Evolutionary conservation across 2,113 vertebrate genomes (phyloP).

Genomic region (Myiozetetes cayanensis): DNA sequence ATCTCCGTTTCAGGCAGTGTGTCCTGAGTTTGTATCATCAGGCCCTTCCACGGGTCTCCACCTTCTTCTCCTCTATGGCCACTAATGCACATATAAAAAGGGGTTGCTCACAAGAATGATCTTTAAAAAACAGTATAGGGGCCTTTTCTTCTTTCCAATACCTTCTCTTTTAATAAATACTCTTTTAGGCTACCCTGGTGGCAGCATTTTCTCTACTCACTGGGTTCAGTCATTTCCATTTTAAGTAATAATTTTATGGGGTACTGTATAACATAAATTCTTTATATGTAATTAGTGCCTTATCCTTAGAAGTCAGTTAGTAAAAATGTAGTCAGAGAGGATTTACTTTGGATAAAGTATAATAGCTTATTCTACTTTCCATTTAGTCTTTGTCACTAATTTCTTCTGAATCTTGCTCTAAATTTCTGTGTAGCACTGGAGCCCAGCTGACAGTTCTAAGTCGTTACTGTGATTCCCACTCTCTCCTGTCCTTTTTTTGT

Average conservation of each 20-base stretch:
- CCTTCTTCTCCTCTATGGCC: background rate
- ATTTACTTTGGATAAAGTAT: background rate
- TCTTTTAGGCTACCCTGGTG: background rate
- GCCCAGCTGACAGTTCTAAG: background rate
- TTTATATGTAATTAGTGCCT: background rate
- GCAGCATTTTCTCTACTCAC: background rate
- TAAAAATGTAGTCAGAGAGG: background rate
- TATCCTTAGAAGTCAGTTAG: background rate
- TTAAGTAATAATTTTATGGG: background rate
- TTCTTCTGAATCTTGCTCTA: background rate
- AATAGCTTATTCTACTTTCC: background rate
- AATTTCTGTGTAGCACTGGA: background rate
- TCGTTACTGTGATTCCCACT: background rate
- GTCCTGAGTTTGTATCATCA: background rate
- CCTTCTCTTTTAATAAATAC: background rate
- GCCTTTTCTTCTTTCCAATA: background rate
- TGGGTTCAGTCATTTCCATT: background rate
- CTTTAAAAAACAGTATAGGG: background rate
- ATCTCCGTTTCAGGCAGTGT: fast-evolving
- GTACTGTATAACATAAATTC: background rate
- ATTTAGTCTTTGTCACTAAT: background rate
- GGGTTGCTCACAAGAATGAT: background rate
- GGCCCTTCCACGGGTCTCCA: background rate
- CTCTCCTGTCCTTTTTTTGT: background rate
- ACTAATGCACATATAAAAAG: fast-evolving